Base-by-base conservation (phyloP, 2,888 invertebrate species). In the Drosophila villosipedis region DNA sequence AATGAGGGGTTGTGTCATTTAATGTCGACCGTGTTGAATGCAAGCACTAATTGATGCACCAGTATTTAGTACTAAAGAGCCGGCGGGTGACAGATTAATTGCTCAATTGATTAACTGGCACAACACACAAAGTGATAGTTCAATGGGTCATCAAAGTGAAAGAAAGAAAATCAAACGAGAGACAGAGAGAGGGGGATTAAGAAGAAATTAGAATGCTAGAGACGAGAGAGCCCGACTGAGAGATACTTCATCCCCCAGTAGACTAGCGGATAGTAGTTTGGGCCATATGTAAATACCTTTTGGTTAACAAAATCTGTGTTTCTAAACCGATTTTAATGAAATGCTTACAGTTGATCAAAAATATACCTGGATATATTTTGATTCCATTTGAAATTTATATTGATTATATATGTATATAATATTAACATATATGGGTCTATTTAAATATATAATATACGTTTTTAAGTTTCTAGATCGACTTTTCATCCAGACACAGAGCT, bases 21-120 rank as follows among this genome's bases (percentile, higher is more conserved):
- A 82, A 74, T 79, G 65, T 50, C 72, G 41, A 19, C 66, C 75
- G 73, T 68, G 81, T 75, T 83, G 82, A 86, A 81, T 75, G 69
- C 28, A n/a, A 37, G 28, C 61, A 71, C 68, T 76, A 78, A 72
- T 73, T 80, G 70, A 74, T 57, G 41, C 12, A 37, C 75, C 58
- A 65, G 28, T 60, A 41, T 41, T 47, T 14, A 62, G 57, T 50
- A 52, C 12, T 37, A 49, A 62, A 63, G 49, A 22, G 33, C 28
- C 47, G 41, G 75, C 68, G 76, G 52, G 63, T 43, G 80, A 55
- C 66, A 43, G 30, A 47, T 55, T 43, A n/a, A 43, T 49, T 35
- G 14, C 64, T 61, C 61, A 14, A 39, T 22, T 60, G 28, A 25
- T 33, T 57, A 49, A 10, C 22, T 59, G 47, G 25, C 61, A 59